Evolutionary conservation across 2,888 invertebrate species (phyloP), one percentile per base, ranked within the genome.

Genomic region (Drosophila affinis): DNA sequence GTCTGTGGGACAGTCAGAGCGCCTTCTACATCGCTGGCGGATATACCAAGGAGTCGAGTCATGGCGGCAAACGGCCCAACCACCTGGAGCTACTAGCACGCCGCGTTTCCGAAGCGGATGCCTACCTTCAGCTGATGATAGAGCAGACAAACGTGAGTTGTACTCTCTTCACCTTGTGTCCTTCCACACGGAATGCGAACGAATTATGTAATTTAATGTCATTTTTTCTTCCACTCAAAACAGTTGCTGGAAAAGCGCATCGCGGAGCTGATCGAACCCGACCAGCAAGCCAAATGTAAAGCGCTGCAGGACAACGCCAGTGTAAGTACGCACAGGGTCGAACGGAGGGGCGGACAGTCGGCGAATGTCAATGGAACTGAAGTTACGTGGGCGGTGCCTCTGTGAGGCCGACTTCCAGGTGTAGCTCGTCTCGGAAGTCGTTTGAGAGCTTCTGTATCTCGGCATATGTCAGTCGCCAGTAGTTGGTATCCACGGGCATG

Each of bases 121-220:
- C 97, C 21, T 99, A 98, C 92, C 94, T 99, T 67, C 98, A 98
- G 93, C 94, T 99, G 76, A 95, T 99, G 93, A 99, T 99, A 77
- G 97, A 98, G 87, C 97, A 98, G 92, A 96, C 97, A 59, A 95
- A 95, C 92, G 96, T 96, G 90, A 93, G 93, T 87, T 14, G 12
- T 34, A 5, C 34, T 14, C 34, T 3, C 39, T n/a, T 2, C 34
- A 5, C n/a, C 39, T 3, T 39, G 39, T n/a, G n/a, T n/a, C 32
- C 12, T n/a, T 21, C n/a, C 27, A 45, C 18, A 57, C 12, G 49
- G 45, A 57, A 67, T 47, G 56, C 53, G 18, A 53, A 44, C 48
- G 39, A n/a, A 51, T 61, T 52, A 52, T 72, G 57, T 67, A 61
- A 69, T 55, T 57, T 39, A 58, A 29, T 45, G 55, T 46, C 9